Evolutionary conservation across 2,888 invertebrate species (phyloP).

Genomic region (Mechanitis mazaeus): DNA sequence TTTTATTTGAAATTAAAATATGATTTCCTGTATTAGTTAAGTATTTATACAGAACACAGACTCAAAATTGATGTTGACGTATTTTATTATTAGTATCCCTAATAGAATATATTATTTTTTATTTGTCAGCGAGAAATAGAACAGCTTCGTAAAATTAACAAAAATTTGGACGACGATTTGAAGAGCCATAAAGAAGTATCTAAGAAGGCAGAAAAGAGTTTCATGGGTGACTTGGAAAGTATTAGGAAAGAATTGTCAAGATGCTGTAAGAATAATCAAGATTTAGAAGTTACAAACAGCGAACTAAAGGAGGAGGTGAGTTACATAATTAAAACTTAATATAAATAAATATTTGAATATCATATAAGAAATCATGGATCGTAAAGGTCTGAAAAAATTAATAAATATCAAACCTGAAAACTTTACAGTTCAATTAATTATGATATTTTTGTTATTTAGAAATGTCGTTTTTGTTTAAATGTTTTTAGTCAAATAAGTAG

Average conservation of each 20-base stretch:
- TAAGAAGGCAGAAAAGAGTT: slow-evolving; percentile 63
- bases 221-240: slow-evolving; percentile 66
- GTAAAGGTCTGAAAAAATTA: no score
- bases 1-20: no score
- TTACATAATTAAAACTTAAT: background rate
- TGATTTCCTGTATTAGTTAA: no score
- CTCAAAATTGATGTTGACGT: no score
- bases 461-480: background rate
- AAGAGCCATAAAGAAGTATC: slow-evolving; percentile 61
- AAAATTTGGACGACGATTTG: slow-evolving; percentile 68
- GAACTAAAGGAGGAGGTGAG: slow-evolving; percentile 82
- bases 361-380: no score
- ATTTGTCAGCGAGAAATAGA: slow-evolving; percentile 56
- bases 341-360: no score
- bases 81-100: background rate
- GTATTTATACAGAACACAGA: no score
- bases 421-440: no score
- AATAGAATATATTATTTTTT: background rate
- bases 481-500: background rate
- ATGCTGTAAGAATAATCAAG: slow-evolving; percentile 75
- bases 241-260: slow-evolving; percentile 73
- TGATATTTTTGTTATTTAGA: background rate
- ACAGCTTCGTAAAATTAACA: slow-evolving; percentile 55
- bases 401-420: no score
- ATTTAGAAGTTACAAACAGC: slow-evolving; percentile 81